Evolutionary conservation across 1,140 invertebrate species (phyloP), one percentile per base, ranked within the genome.

Genomic region (Brachionus paranguensis): DNA sequence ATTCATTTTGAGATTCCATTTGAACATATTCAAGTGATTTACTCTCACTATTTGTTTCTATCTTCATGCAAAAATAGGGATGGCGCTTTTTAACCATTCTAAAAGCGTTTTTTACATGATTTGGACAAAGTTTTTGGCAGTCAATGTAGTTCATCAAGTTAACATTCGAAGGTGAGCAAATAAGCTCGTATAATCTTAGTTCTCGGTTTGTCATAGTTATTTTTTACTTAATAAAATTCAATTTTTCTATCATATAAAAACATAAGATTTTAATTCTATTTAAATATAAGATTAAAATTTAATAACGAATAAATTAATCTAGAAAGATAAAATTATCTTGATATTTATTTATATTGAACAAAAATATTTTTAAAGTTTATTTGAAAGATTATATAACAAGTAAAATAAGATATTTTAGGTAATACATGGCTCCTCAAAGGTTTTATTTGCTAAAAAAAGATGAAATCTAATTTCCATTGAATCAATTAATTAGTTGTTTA

Each of bases 31-130:
- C 12, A 37, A 37, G 17, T 14, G 17, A 60, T 60, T 60, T 64
- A 3, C 27, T 55, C 8, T 81, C 24, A 11, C 10, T 37, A 20
- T 81, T 68, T 41, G n/a, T 24, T 24, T 45, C 43, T 29, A 81
- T 81, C 27, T 64, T 81, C 78, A 81, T 81, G 7, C 78, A 33
- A 43, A 81, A 81, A 81, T 64, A 81, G 41, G 78, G 78, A 81
- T 81, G 78, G 14, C 53, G 37, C 43, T 81, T 81, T 81, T 81
- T 81, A n/a, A 81, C 17, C 29, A 68, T 10, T 27, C 29, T 12
- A 68, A 81, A 68, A 37, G 53, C 78, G 5, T 20, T 3, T 33
- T 81, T 68, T 29, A 81, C n/a, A 33, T 60, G 14, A 11, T 60
- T 11, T 47, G 24, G 7, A n/a, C 11, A 6, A 27, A 81, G 27